Evolutionary conservation across 2,888 invertebrate species (phyloP).

Genomic region (Ectropis crepuscularia): DNA sequence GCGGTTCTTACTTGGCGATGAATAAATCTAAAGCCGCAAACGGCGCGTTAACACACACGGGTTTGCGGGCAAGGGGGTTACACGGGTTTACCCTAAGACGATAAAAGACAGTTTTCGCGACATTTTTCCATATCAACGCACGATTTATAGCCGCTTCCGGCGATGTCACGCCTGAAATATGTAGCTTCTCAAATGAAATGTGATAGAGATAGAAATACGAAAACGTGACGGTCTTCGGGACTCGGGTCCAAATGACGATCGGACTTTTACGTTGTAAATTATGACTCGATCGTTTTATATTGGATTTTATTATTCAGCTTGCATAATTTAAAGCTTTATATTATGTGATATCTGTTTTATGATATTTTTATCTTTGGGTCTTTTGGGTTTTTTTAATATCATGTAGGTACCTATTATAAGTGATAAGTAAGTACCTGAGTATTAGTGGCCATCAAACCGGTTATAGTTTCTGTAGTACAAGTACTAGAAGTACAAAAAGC

Average conservation of each 20-base stretch:
- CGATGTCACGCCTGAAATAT: slow-evolving; percentile 68
- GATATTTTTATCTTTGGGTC: neutral
- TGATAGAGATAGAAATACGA: slow-evolving; percentile 57
- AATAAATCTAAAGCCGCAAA: slow-evolving; percentile 52
- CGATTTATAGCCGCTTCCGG: slow-evolving; percentile 68
- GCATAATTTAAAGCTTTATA: slow-evolving; percentile 2
- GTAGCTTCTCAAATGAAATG: slow-evolving; percentile 60
- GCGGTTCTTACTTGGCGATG: slow-evolving; percentile 65
- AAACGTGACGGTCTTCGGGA: slow-evolving; percentile 50
- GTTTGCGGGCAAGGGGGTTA: slow-evolving; percentile 25
- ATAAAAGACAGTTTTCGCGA: slow-evolving; percentile 66
- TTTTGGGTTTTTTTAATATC: neutral
- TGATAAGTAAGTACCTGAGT: neutral
- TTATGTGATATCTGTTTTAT: neutral
- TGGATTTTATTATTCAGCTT: slow-evolving; percentile 11
- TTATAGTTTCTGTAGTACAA: too few relatives aligned
- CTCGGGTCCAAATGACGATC: slow-evolving; percentile 41
- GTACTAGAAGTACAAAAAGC: too few relatives aligned
- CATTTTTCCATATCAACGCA: slow-evolving; percentile 69
- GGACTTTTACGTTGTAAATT: slow-evolving; percentile 30
- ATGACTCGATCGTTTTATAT: slow-evolving; percentile 12
- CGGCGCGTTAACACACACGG: slow-evolving; percentile 51
- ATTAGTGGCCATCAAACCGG: too few relatives aligned
- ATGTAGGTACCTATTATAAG: neutral
- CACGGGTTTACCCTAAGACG: slow-evolving; percentile 56